These are phyloP conservation scores for Zapornia atra DNA, from an alignment of 2,113 vertebrate genomes.

Conservation along the genomic window DNA sequence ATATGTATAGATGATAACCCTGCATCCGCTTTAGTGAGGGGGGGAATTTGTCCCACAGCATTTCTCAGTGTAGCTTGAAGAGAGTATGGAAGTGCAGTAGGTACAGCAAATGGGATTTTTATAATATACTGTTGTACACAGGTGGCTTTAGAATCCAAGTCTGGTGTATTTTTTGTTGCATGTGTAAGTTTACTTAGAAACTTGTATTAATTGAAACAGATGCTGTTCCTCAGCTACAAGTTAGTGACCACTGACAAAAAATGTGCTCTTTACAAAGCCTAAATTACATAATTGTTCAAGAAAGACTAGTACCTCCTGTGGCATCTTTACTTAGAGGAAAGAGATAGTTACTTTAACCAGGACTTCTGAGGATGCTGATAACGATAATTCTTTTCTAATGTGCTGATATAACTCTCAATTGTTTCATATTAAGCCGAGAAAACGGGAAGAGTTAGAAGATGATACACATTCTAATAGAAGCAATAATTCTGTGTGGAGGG, in stretches of 20 bases:
- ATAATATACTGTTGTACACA: neutral
- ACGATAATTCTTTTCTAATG: conserved; percentile 75
- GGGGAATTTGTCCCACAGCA: neutral
- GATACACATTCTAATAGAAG: conserved; percentile 76
- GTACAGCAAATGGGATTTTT: neutral
- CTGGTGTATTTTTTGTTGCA: neutral
- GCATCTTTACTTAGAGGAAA: conserved; percentile 49
- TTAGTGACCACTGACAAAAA: conserved; percentile 63
- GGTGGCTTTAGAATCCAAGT: neutral
- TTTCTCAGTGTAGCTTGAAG: neutral
- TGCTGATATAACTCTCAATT: conserved; percentile 73
- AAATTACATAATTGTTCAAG: conserved; percentile 61
- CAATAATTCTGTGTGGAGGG: conserved; percentile 74
- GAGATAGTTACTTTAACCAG: conserved; percentile 63
- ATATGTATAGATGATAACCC: neutral
- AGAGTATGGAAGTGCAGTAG: neutral
- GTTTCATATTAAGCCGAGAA: conserved; percentile 75
- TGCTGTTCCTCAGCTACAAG: conserved; percentile 44
- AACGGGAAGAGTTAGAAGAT: conserved; percentile 54
- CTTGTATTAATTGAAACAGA: conserved; percentile 53
- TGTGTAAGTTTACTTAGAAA: conserved; percentile 34
- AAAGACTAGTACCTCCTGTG: conserved; percentile 7
- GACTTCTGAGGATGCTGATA: conserved; percentile 67
- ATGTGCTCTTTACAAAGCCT: conserved; percentile 23
- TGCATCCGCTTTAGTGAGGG: neutral